Evolutionary conservation across 2,113 vertebrate species (phyloP).

Genomic region (Platanista minor): DNA sequence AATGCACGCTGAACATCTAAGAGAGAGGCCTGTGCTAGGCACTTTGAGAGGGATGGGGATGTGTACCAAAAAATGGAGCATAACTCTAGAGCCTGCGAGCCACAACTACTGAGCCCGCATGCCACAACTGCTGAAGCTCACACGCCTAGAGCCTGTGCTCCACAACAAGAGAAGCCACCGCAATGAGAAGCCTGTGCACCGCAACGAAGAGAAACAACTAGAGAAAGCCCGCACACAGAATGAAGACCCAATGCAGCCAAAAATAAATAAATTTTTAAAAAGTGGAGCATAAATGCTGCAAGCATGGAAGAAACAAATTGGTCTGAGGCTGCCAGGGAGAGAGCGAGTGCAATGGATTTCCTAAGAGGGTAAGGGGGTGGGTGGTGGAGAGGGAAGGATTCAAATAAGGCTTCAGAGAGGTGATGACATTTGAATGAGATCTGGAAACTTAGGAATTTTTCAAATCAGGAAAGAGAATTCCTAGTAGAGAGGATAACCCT

Average conservation of each 20-base stretch:
- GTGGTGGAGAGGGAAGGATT: no score
- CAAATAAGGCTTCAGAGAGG: neutral
- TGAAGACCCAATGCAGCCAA: no score
- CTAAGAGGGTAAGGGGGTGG: no score
- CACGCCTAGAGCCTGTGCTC: no score
- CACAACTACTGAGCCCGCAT: no score
- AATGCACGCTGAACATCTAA: neutral
- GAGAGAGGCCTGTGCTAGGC: neutral
- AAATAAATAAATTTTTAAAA: no score
- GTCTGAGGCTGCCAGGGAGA: neutral
- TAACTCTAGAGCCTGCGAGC: no score
- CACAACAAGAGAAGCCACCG: no score
- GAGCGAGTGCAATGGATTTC: neutral
- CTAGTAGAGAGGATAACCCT: neutral
- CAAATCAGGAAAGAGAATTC: neutral
- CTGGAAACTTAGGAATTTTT: neutral
- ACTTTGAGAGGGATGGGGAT: neutral
- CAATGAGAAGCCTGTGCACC: no score
- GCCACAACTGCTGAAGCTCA: no score
- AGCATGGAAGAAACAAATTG: neutral
- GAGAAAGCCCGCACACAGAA: no score
- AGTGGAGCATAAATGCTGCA: neutral
- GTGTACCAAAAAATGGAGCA: neutral
- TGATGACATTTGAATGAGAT: neutral
- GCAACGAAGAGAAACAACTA: no score